Evolutionary conservation across 2,113 vertebrate species (phyloP).

Genomic region (Acrocephalus arundinaceus): DNA sequence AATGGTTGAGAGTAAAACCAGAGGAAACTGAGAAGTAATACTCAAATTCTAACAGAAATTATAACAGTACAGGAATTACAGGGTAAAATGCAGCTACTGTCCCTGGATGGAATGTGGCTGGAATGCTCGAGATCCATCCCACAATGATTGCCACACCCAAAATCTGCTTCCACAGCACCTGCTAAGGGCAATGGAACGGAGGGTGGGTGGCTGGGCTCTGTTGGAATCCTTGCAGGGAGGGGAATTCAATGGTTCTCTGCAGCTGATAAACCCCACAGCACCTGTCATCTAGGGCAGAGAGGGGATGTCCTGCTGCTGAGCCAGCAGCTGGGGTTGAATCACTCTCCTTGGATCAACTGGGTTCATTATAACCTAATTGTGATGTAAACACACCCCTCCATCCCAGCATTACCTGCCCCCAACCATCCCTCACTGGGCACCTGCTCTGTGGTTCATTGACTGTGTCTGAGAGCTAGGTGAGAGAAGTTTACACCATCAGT

Average conservation of each 20-base stretch:
- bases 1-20: neutral
- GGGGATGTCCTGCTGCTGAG: neutral
- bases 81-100: neutral
- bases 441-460: neutral
- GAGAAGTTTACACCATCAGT: neutral
- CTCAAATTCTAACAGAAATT: neutral
- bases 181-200: neutral
- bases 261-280: neutral
- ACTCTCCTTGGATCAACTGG: neutral
- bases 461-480: neutral
- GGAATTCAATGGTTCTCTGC: neutral
- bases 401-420: rapidly evolving
- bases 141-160: too few relatives aligned
- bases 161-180: neutral
- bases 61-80: neutral
- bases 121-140: neutral
- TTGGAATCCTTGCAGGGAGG: neutral
- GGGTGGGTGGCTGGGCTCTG: neutral
- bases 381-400: neutral
- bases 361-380: neutral
- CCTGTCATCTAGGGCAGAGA: neutral
- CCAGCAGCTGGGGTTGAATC: neutral
- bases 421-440: neutral
- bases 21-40: neutral
- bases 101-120: neutral